phyloP scores from a whole-genome alignment of 2,113 vertebrate species.

The Columbina picui region DNA sequence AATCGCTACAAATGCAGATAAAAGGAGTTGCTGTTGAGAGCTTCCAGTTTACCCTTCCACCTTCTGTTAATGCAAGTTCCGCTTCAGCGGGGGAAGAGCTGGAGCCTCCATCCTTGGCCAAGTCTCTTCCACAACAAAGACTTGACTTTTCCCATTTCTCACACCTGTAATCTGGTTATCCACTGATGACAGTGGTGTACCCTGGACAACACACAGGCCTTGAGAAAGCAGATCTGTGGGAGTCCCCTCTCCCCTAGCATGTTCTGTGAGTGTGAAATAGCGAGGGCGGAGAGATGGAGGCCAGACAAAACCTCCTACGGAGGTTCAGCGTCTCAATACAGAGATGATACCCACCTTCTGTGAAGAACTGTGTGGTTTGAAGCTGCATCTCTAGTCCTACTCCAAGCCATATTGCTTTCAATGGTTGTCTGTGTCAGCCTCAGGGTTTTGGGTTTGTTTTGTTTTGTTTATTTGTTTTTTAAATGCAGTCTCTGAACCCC shows the following conservation, averaged over 20 bases:
- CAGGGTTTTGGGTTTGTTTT: background rate
- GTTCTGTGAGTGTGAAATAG: fast-evolving
- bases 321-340: background rate
- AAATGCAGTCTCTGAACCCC: background rate
- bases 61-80: background rate
- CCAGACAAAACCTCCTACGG: background rate
- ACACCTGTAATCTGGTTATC: background rate
- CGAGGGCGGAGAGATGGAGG: background rate
- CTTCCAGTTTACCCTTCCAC: background rate
- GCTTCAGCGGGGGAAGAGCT: background rate
- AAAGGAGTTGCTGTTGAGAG: background rate
- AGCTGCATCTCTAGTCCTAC: background rate
- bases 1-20: background rate
- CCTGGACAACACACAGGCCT: fast-evolving
- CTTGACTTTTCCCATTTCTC: background rate
- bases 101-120: background rate
- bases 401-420: background rate
- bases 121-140: background rate
- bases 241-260: fast-evolving
- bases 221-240: background rate
- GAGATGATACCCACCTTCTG: background rate
- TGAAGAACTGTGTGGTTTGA: background rate
- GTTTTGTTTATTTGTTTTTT: background rate
- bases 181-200: background rate
- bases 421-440: background rate